These are phyloP conservation scores for Grallaria varia DNA, from an alignment of 2,113 vertebrate genomes.

Conservation along the genomic window DNA sequence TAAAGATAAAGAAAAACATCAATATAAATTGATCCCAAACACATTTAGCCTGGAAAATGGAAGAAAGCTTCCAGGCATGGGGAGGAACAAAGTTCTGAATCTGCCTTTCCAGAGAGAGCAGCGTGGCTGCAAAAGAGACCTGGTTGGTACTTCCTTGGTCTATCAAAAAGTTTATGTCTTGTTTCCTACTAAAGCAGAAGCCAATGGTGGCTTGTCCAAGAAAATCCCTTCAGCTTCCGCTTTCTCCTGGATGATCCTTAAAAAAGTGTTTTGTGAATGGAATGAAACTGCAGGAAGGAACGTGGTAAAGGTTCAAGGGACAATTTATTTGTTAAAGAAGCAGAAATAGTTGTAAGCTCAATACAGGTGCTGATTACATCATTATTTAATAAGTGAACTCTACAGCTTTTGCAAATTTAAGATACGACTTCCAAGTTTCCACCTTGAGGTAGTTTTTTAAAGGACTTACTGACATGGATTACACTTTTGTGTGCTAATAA, in stretches of 20 bases:
- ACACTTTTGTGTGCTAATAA: neutral
- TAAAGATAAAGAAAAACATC: neutral
- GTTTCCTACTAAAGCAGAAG: neutral
- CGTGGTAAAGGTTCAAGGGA: neutral
- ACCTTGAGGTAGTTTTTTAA: neutral
- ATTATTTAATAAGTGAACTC: neutral
- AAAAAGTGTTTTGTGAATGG: neutral
- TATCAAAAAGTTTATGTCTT: neutral
- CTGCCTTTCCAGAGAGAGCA: neutral
- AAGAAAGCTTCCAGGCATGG: constrained; percentile 13
- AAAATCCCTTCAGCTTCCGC: neutral
- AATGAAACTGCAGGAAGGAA: neutral
- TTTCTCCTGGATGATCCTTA: neutral
- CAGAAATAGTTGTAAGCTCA: neutral
- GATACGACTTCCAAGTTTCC: neutral
- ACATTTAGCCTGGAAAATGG: neutral
- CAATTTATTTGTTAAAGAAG: neutral
- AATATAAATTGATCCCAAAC: neutral
- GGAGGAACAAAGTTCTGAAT: neutral
- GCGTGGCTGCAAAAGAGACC: neutral
- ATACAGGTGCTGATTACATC: neutral
- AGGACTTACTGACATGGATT: neutral
- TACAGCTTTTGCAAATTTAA: neutral
- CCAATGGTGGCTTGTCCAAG: neutral
- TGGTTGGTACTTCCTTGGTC: neutral